phyloP scores from a whole-genome alignment of 1,140 invertebrate genomes.

The Plutomurus gul region DNA sequence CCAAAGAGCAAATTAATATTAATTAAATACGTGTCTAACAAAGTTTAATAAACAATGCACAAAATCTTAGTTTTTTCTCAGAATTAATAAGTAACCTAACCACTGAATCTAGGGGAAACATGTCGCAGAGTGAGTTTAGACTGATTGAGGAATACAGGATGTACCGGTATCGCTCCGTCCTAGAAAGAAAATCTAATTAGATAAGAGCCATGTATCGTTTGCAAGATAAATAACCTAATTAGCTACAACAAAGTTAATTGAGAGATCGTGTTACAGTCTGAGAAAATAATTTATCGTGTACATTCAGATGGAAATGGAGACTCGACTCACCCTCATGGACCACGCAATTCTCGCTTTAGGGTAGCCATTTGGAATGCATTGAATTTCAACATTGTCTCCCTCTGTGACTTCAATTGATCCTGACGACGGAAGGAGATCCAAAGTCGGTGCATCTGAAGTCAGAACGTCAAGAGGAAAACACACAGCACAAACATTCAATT shows the following conservation, averaged over 20 bases:
- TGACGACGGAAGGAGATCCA: slow-evolving; percentile 31
- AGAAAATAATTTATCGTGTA: background rate
- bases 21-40: too few relatives aligned
- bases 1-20: too few relatives aligned
- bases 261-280: too few relatives aligned
- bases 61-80: too few relatives aligned
- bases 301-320: background rate
- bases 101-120: slow-evolving; percentile 53
- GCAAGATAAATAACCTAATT: too few relatives aligned
- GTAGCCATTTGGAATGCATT: slow-evolving; percentile 52
- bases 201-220: too few relatives aligned
- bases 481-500: slow-evolving; percentile 17
- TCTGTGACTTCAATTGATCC: slow-evolving; percentile 37
- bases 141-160: slow-evolving; percentile 6
- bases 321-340: slow-evolving; percentile 43
- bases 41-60: too few relatives aligned
- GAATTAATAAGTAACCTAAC: too few relatives aligned
- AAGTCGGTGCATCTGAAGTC: slow-evolving; percentile 39
- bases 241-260: background rate
- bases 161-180: slow-evolving; percentile 36
- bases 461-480: background rate
- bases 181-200: background rate
- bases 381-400: slow-evolving; percentile 45
- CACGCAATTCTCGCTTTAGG: slow-evolving; percentile 44
- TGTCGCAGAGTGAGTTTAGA: slow-evolving; percentile 7